phyloP scores from a whole-genome alignment of 2,888 invertebrate species.

The Tuta absoluta region DNA sequence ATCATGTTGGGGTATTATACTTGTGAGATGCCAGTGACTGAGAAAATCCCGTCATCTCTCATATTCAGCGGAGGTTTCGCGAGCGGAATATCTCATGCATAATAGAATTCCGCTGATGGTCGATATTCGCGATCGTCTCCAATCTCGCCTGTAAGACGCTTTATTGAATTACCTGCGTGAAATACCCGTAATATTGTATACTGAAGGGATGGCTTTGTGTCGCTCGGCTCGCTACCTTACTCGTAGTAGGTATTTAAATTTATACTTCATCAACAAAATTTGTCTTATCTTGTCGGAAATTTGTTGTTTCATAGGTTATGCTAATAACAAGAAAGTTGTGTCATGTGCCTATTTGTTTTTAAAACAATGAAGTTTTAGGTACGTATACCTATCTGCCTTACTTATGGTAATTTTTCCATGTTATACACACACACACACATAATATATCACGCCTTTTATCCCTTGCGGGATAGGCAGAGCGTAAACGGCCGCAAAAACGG shows the following conservation, averaged over 20 bases:
- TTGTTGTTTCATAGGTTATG: too few species aligned
- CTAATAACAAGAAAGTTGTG: too few species aligned
- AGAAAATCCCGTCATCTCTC: background rate
- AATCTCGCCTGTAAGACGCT: background rate
- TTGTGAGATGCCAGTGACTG: background rate
- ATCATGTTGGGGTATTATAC: background rate
- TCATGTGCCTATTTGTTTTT: too few species aligned
- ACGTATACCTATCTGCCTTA: too few species aligned
- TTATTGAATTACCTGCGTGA: conserved; percentile 3
- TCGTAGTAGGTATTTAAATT: background rate
- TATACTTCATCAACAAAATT: background rate
- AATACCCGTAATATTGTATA: background rate
- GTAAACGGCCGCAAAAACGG: too few species aligned
- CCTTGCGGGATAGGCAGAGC: too few species aligned
- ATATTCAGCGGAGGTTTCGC: conserved; percentile 2
- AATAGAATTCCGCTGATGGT: conserved; percentile 16
- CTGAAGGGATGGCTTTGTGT: background rate
- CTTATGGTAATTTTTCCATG: too few species aligned
- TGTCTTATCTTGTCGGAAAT: too few species aligned
- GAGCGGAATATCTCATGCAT: conserved; percentile 11
- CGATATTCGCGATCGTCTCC: conserved; percentile 17
- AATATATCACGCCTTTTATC: too few species aligned
- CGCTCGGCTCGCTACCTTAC: background rate
- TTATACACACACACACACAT: too few species aligned
- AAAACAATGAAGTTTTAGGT: too few species aligned